Base-by-base conservation (phyloP, 30 jellyfish, hydroid and myxozoan species). In the Aurelia aurita region DNA sequence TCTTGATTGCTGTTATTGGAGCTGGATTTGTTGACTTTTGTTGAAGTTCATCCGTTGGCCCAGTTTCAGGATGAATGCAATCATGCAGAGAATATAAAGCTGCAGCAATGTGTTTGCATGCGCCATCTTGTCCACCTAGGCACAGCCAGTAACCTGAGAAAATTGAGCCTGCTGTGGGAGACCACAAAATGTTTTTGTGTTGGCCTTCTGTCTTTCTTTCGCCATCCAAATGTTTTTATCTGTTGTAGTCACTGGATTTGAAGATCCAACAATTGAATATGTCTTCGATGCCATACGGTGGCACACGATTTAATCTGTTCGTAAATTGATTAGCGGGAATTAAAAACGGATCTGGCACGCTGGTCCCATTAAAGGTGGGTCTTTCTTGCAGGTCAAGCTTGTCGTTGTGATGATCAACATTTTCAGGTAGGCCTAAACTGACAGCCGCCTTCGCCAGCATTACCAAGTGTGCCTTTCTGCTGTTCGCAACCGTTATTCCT, bases 351-450 rank as follows among this genome's bases (percentile, higher is more conserved):
- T 79, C 82, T 79, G 90, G 90, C 90, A 79, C 90, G 32, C 81
- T 79, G 72, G 90, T 77, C 65, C 88, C 88, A 54, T 77, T 77
- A 64, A 77, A 54, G 29, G 27, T 35, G 31, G 34, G 78, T 62
- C 79, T 77, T 59, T 58, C 65, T 77, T 77, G 62, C 85, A 73
- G 71, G 85, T 77, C 88, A 14, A 77, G 7, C 31, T 77, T 44
- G 88, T 57, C 88, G 64, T 77, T 79, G 31, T 79, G 90, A 82
- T 79, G 90, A 79, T 60, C 90, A 79, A 79, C 90, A 79, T 79
- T 60, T 63, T n/a, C 47, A 62, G 72, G 90, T 2, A 60, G 90
- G 90, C 90, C 82, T 79, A 66, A 62, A 49, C 54, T 79, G 82
- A 62, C 82, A 62, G 90, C 81, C 35, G 90, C 80, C 80, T 79